Conservation (phyloP, 2,113 vertebrate genomes). For the Cyprinodon tularosa region DNA sequence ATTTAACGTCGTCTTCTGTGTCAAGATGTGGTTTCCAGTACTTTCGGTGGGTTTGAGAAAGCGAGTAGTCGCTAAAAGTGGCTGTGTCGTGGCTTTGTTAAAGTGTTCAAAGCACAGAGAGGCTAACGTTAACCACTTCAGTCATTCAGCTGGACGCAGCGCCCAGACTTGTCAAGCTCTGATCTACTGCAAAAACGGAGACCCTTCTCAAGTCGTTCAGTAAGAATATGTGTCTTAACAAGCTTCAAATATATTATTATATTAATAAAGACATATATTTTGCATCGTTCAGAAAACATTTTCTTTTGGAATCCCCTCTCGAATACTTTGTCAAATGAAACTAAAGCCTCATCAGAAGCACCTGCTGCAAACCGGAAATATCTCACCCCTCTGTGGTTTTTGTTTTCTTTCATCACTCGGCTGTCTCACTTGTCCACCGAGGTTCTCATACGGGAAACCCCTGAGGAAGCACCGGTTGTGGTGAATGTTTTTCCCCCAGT, state of each 20-base stretch:
- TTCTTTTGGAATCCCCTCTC: background rate
- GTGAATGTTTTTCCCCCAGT: background rate
- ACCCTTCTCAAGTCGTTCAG: constrained; percentile 75
- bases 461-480: background rate
- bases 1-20: rapidly evolving
- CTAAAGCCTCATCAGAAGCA: background rate
- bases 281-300: too few relatives aligned
- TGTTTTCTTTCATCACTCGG: background rate
- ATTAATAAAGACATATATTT: too few relatives aligned
- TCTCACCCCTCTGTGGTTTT: background rate
- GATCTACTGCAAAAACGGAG: constrained; percentile 73
- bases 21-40: constrained; percentile 42
- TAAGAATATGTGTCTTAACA: constrained; percentile 55
- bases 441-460: background rate
- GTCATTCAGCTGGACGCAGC: constrained; percentile 44
- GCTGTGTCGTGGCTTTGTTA: background rate
- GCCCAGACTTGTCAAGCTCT: constrained; percentile 55
- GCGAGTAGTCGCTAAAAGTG: constrained; percentile 18
- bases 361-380: background rate
- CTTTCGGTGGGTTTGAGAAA: background rate
- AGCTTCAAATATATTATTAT: background rate
- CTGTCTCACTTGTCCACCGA: background rate
- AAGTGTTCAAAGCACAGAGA: background rate
- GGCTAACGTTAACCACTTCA: constrained; percentile 31
- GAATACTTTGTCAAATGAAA: background rate